phyloP scores from a whole-genome alignment of 2,113 vertebrate species.

The Callorhinus ursinus region DNA sequence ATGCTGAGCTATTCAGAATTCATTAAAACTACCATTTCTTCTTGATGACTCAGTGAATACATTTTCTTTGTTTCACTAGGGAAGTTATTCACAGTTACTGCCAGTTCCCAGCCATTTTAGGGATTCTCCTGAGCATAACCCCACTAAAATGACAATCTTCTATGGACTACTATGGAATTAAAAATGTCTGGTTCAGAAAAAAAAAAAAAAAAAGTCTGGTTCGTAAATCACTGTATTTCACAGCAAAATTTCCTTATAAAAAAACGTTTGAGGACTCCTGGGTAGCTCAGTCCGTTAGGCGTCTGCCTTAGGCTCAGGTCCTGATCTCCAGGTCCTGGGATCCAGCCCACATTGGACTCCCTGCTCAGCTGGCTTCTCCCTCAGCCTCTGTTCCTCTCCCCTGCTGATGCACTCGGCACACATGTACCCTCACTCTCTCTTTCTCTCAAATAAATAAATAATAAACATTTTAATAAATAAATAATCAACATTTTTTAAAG shows the following conservation, averaged over 20 bases:
- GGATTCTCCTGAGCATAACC: neutral
- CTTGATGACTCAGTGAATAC: neutral
- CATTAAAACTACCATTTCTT: neutral
- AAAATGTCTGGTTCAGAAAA: neutral
- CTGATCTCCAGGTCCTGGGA: neutral
- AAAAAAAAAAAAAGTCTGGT: neutral
- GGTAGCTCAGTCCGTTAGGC: neutral
- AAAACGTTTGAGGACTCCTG: neutral
- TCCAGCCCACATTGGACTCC: neutral
- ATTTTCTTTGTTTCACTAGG: neutral
- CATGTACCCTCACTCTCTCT: too few species aligned
- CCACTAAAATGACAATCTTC: neutral
- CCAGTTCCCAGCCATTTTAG: neutral
- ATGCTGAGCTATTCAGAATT: neutral
- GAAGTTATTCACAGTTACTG: neutral
- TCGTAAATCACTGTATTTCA: neutral
- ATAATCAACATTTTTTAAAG: neutral
- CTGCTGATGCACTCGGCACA: too few species aligned
- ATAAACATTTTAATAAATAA: neutral
- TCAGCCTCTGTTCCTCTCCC: neutral
- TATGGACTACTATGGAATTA: neutral
- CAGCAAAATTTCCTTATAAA: neutral
- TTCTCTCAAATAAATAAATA: too few species aligned
- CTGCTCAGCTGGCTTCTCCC: too few species aligned
- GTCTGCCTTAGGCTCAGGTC: neutral